These are phyloP conservation scores for Nephrotoma appendiculata DNA, from an alignment of 2,888 invertebrate genomes.

Conservation along the genomic window DNA sequence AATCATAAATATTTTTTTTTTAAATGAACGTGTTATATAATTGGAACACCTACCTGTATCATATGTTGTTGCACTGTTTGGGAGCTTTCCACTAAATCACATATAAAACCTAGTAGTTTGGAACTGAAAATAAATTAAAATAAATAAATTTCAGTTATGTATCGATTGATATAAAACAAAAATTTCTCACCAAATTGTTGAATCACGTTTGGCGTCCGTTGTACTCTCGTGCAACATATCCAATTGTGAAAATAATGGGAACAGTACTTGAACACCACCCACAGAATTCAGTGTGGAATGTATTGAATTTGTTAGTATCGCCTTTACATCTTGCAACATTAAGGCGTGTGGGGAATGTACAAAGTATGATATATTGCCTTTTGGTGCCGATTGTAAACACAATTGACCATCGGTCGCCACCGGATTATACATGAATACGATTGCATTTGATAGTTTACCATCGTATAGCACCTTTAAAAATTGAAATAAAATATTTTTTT, in stretches of 20 bases:
- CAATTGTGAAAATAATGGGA: conserved; percentile 94
- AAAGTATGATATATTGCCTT: conserved; percentile 94
- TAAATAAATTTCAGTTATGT: neutral
- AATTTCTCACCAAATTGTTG: conserved; percentile 65
- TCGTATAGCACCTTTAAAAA: conserved; percentile 80
- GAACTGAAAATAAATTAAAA: conserved; percentile 44
- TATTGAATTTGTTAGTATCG: conserved; percentile 97
- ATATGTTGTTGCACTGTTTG: conserved; percentile 98
- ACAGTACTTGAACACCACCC: conserved; percentile 95
- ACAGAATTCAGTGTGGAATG: conserved; percentile 98
- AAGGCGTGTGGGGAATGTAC: conserved; percentile 98
- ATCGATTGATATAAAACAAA: neutral
- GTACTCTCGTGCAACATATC: conserved; percentile 83
- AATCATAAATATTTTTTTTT: neutral
- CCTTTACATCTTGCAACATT: conserved; percentile 99
- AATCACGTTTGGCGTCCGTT: conserved; percentile 71
- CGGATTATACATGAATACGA: conserved; percentile 99
- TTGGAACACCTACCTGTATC: conserved; percentile 48
- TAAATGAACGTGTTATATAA: neutral
- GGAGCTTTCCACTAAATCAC: conserved; percentile 92
- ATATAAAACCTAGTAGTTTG: conserved; percentile 91
- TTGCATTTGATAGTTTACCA: conserved; percentile 89
- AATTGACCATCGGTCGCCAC: conserved; percentile 98
- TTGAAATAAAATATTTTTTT: neutral
- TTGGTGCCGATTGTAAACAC: conserved; percentile 95